Evolutionary conservation across 2,797 vertebrate species (phyloP).

Genomic region (Crenichthys baileyi): DNA sequence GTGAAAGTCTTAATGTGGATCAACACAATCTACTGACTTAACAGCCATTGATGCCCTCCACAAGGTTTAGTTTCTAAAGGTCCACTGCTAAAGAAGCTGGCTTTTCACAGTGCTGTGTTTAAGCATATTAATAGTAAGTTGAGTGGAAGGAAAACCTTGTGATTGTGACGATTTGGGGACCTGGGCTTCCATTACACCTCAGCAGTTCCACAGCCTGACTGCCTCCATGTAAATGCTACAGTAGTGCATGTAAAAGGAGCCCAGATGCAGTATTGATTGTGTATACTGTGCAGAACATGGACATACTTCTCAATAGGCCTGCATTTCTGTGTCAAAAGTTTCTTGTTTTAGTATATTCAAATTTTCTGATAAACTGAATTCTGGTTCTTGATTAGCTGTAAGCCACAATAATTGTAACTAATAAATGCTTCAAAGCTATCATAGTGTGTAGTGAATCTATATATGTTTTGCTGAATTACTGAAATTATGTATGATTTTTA

Average conservation of each 20-base stretch:
- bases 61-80: not conserved
- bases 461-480: not conserved
- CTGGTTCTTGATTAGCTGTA: not conserved
- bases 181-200: too few relatives aligned
- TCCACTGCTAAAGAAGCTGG: not conserved
- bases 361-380: not conserved
- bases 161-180: not conserved
- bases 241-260: not conserved
- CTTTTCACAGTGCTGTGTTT: not conserved
- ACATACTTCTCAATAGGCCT: not conserved
- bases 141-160: not conserved
- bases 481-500: not conserved
- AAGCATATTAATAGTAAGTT: not conserved
- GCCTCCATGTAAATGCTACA: not conserved
- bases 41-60: not conserved
- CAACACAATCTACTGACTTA: not conserved
- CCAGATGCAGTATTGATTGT: not conserved
- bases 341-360: not conserved
- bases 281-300: not conserved
- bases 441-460: not conserved
- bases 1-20: not conserved
- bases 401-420: not conserved
- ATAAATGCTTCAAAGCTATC: not conserved
- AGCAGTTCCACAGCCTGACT: too few relatives aligned
- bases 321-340: not conserved